Percentiles rank a stretch among this genome's conserved stretches.
Conservation (phyloP, 92 coral and sea anemone species). For the Parazoanthus atlanticus region DNA sequence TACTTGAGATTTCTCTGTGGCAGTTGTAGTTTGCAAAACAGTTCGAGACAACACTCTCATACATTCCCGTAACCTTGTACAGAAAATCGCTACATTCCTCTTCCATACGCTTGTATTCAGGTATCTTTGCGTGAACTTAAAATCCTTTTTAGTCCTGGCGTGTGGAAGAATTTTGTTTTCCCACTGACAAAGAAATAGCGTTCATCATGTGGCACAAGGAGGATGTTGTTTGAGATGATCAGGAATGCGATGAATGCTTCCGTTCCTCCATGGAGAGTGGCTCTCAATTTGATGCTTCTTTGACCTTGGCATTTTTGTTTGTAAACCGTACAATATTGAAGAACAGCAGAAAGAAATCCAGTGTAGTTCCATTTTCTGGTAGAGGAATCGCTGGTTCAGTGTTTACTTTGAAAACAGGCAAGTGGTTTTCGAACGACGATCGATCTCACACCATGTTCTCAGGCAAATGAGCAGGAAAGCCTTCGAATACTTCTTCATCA, state of each 20-base stretch:
- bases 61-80: slow-evolving; percentile 47
- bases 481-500: slow-evolving; percentile 34
- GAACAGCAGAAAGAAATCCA: slow-evolving; percentile 27
- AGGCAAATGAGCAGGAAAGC: too few species aligned
- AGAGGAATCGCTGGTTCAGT: too few species aligned
- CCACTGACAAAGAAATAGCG: slow-evolving; percentile 11
- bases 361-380: neutral
- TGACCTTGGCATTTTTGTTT: slow-evolving; percentile 51
- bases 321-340: slow-evolving; percentile 42
- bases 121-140: neutral
- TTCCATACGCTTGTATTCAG: slow-evolving; percentile 34
- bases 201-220: slow-evolving; percentile 50
- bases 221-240: slow-evolving; percentile 49
- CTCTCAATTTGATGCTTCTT: slow-evolving; percentile 38
- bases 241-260: slow-evolving; percentile 44
- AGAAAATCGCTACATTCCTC: slow-evolving; percentile 27
- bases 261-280: slow-evolving; percentile 38
- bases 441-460: too few species aligned
- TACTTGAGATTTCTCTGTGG: slow-evolving; percentile 40
- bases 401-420: too few species aligned
- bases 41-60: neutral
- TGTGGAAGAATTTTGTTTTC: slow-evolving; percentile 37
- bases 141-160: neutral
- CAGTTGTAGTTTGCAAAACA: slow-evolving; percentile 48
- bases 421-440: too few species aligned